Base-by-base conservation (phyloP, 2,888 invertebrate genomes). In the Hydrotaea diabolus region DNA sequence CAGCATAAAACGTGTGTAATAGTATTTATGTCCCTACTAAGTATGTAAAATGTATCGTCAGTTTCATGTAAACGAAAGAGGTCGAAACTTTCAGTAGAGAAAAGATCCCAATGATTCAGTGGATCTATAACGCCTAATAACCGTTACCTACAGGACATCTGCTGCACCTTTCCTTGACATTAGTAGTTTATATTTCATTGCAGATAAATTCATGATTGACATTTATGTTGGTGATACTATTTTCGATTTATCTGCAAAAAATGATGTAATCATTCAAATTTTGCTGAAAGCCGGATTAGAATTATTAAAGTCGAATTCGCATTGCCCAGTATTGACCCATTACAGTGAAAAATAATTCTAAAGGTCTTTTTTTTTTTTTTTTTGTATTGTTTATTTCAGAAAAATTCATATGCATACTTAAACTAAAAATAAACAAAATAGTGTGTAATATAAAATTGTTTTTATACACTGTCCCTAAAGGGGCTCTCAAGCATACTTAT, bases 1-100 rank as follows among this genome's bases (percentile, higher is more conserved):
- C n/a, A n/a, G n/a, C n/a, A n/a, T n/a, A n/a, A n/a, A n/a, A n/a
- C n/a, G n/a, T n/a, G n/a, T n/a, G n/a, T n/a, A n/a, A n/a, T n/a
- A n/a, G n/a, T n/a, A n/a, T n/a, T n/a, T n/a, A n/a, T n/a, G n/a
- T n/a, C n/a, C n/a, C n/a, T n/a, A n/a, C n/a, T n/a, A n/a, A n/a
- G n/a, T n/a, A 11, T 64, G 71, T 1, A 86, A 83, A 77, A 83
- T 86, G 84, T 85, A 86, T 80, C 77, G 66, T 73, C 77, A 83
- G 55, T 72, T 85, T 49, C 26, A 55, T 13, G 36, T 86, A 4
- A 53, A 76, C 13, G 81, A 83, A 23, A 55, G 46, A 8, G 71
- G 83, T 55, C 76, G 77, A 0, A 73, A 17, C 1, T 62, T 17
- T 36, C 36, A 62, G 8, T 62, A 36, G 62, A 15, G 62, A n/a